A percentile compares a stretch with the other conserved stretches of the same genome.
Conservation (phyloP, 2,888 invertebrate species). For the Augochlorella aurata region DNA sequence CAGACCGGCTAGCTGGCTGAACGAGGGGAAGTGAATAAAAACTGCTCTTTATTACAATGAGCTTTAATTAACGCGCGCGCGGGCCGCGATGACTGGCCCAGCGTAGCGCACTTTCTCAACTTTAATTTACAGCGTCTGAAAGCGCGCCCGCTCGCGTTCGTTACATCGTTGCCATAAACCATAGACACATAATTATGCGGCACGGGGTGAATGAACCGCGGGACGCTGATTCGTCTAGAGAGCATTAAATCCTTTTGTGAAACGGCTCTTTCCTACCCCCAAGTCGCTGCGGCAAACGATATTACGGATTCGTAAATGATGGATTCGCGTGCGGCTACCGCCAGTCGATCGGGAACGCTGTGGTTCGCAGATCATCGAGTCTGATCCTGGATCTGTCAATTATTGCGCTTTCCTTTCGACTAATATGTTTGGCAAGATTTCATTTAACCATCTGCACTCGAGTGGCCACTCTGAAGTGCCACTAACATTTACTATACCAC, state of each 20-base stretch:
- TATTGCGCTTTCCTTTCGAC: too few relatives aligned
- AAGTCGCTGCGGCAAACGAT: neutral
- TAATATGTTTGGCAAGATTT: too few relatives aligned
- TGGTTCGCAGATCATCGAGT: neutral
- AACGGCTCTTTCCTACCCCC: neutral
- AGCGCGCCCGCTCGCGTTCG: slow-evolving; percentile 66
- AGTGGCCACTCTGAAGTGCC: too few relatives aligned
- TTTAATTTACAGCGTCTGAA: slow-evolving; percentile 76
- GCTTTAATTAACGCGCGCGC: slow-evolving; percentile 77
- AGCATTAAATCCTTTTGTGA: slow-evolving; percentile 61
- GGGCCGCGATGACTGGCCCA: slow-evolving; percentile 70
- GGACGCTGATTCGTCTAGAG: slow-evolving; percentile 62
- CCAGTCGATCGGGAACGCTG: neutral
- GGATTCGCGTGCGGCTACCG: slow-evolving; percentile 10
- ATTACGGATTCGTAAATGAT: slow-evolving; percentile 32
- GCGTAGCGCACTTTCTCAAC: slow-evolving; percentile 74
- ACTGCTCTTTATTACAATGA: slow-evolving; percentile 79
- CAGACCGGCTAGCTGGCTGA: slow-evolving; percentile 64
- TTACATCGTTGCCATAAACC: slow-evolving; percentile 71
- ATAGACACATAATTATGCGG: slow-evolving; percentile 71
- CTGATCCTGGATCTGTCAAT: neutral
- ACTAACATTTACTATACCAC: too few relatives aligned
- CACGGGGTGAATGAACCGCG: slow-evolving; percentile 64
- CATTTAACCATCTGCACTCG: too few relatives aligned
- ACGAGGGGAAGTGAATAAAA: slow-evolving; percentile 74